Conservation (phyloP, 2,797 vertebrate species). For the Smutsia gigantea region DNA sequence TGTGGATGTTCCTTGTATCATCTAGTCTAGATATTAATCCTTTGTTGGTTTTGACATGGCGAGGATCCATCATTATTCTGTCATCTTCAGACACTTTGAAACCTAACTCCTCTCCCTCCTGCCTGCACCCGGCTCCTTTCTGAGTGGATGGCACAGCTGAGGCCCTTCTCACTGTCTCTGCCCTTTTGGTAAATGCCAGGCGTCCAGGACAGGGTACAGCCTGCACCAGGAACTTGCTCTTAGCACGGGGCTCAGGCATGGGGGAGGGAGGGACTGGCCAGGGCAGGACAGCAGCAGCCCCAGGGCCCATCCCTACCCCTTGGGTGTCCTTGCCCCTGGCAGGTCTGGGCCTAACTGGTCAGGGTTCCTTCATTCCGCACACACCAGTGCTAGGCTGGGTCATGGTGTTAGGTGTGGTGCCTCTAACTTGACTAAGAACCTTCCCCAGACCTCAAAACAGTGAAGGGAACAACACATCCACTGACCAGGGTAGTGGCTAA, state of each 20-base stretch:
- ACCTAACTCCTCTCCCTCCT: slow-evolving; percentile 55
- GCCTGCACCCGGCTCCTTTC: background rate
- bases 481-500: background rate
- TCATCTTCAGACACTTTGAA: slow-evolving; percentile 68
- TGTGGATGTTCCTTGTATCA: background rate
- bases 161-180: slow-evolving; percentile 64
- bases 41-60: background rate
- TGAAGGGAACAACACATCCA: too few relatives aligned
- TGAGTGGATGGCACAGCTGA: slow-evolving; percentile 57
- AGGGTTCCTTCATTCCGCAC: background rate
- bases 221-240: slow-evolving; percentile 67
- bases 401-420: background rate
- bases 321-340: background rate
- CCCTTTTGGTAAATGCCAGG: slow-evolving; percentile 80
- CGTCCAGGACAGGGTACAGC: slow-evolving; percentile 70
- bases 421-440: background rate
- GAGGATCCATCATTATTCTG: background rate
- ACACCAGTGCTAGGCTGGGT: background rate
- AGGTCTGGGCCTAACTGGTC: background rate
- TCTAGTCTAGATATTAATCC: background rate
- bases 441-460: background rate
- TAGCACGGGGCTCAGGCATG: background rate
- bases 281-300: background rate
- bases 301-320: background rate
- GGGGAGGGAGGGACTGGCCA: background rate